Evolutionary conservation across 2,797 vertebrate species (phyloP), one percentile per base, ranked within the genome.

Genomic region (Schizopygopsis malacanthus): DNA sequence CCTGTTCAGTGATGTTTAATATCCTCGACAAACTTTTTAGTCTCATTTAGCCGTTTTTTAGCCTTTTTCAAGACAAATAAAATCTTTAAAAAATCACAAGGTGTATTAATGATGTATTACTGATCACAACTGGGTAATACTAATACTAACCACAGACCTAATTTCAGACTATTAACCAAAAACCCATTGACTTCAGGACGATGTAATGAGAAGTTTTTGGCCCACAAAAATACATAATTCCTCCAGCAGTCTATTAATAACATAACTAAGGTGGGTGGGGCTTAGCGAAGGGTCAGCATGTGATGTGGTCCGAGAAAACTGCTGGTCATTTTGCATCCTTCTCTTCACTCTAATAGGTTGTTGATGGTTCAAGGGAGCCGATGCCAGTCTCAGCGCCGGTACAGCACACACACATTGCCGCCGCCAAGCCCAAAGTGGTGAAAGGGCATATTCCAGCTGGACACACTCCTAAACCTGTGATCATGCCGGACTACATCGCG

Each of bases 401-500:
- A 82, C 88, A 88, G 4, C 81, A 87, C 10, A 83, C 82, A 63
- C 84, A 89, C 0, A 90, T 91, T 79, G 61, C 89, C 0, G 61
- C 39, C 79, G 79, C 90, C 91, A 95, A 94, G 75, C 93, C 95
- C 0, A 96, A 96, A 83, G 72, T 97, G 1, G 79, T 97, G 22
- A 98, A 97, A 90, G 97, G 97, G 47, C 91, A 96, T 13, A 99
- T 99, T 80, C 98, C 98, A 0, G 94, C 97, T 0, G 98, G 98
- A 41, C 96, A 98, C 93, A 98, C 98, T 82, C 98, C 98, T 0
- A 98, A 98, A 87, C 98, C 98, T 0, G 96, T 99, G 13, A 95
- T 99, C 83, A 96, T 99, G 93, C 97, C 98, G 0, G 98, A 99
- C 92, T 99, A 99, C 28, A 93, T 99, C 7, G 97, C 95, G 98